These are phyloP conservation scores for Fabriciana adippe DNA, from an alignment of 2,888 invertebrate genomes.

Conservation along the genomic window DNA sequence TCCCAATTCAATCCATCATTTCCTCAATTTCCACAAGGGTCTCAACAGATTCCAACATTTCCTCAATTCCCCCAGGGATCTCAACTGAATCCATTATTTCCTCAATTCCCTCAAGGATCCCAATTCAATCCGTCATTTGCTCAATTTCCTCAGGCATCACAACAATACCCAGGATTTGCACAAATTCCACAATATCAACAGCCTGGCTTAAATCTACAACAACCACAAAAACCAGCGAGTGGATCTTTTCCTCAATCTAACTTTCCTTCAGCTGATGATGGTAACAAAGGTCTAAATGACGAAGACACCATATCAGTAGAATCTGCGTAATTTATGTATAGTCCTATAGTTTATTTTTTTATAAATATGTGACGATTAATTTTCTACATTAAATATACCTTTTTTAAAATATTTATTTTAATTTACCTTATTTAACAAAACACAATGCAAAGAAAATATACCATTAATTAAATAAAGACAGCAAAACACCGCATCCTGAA, in stretches of 20 bases:
- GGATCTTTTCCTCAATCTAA: constrained; percentile 54
- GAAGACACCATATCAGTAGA: constrained; percentile 76
- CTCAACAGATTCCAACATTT: background rate
- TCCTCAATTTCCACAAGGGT: constrained; percentile 1
- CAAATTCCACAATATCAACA: constrained; percentile 33
- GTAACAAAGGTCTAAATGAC: constrained; percentile 63
- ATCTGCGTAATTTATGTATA: constrained; percentile 51
- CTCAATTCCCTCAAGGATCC: background rate
- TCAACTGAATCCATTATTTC: background rate
- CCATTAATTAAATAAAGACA: too few species aligned
- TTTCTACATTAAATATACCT: constrained; percentile 17
- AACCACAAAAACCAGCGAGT: constrained; percentile 16
- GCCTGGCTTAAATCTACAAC: constrained; percentile 37
- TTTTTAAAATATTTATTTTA: background rate
- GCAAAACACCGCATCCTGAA: too few species aligned
- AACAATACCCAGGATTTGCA: constrained; percentile 24
- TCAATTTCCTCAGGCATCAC: constrained; percentile 1
- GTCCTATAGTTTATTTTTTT: constrained; percentile 9
- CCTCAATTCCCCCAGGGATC: background rate
- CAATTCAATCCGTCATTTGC: background rate
- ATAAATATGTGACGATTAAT: background rate
- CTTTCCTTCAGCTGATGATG: constrained; percentile 53
- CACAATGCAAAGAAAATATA: constrained; percentile 5
- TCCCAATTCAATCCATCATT: background rate
- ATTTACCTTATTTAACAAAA: background rate